phyloP scores from a whole-genome alignment of 2,888 invertebrate genomes.

The Epinotia nisella region DNA sequence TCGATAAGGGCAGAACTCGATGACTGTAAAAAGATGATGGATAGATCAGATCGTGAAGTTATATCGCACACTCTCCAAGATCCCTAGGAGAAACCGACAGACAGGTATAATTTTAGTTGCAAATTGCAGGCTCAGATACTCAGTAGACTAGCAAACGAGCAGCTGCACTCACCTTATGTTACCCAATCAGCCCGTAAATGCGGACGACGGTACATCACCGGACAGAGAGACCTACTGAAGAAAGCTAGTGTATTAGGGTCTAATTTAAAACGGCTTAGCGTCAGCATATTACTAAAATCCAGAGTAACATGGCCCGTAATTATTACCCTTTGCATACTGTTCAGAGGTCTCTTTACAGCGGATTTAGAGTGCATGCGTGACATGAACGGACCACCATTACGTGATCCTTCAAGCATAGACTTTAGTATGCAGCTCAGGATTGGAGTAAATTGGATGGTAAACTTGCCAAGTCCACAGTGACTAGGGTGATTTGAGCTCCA shows the following conservation, averaged over 20 bases:
- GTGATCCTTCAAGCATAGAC: neutral
- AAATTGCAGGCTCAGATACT: neutral
- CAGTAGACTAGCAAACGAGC: neutral
- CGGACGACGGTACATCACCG: neutral
- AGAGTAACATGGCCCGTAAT: neutral
- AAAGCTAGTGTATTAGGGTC: neutral
- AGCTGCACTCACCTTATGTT: conserved; percentile 2
- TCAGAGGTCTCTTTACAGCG: conserved; percentile 4
- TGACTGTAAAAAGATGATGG: no score
- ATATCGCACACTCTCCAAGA: no score
- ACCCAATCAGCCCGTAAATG: conserved; percentile 34
- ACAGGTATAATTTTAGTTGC: neutral
- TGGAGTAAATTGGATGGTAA: neutral
- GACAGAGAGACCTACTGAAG: neutral
- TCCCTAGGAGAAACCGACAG: no score
- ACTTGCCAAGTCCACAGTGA: conserved; percentile 2
- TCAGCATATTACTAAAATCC: neutral
- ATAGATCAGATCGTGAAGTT: no score
- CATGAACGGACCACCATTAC: neutral
- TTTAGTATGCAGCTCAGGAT: neutral
- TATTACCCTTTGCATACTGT: neutral
- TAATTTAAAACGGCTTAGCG: neutral
- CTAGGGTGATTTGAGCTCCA: neutral
- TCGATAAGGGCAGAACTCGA: no score
- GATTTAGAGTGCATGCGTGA: conserved; percentile 3